Evolutionary conservation across 2,888 invertebrate genomes (phyloP).

Genomic region (Phaonia tiefii): DNA sequence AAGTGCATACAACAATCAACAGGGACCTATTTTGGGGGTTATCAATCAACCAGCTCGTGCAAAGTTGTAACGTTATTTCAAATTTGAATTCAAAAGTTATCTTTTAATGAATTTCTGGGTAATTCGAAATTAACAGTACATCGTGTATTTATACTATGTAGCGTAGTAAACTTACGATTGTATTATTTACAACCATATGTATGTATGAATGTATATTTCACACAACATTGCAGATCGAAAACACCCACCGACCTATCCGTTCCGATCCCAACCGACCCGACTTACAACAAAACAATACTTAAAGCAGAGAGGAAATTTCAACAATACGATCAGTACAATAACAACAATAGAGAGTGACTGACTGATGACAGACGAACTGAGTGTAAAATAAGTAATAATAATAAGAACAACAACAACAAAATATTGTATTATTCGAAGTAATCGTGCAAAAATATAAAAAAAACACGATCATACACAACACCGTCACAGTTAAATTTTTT

Average conservation of each 20-base stretch:
- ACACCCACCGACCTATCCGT: not conserved
- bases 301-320: conserved; percentile 51
- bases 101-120: no score
- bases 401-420: not conserved
- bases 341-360: conserved; percentile 37
- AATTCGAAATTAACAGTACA: no score
- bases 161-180: no score
- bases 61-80: no score
- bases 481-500: conserved; percentile 1
- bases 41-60: no score
- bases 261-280: not conserved
- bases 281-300: conserved; percentile 28
- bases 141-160: no score
- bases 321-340: conserved; percentile 50
- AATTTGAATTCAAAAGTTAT: no score
- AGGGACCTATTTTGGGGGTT: no score
- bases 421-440: conserved; percentile 36
- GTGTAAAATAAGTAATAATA: conserved; percentile 40
- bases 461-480: conserved; percentile 37
- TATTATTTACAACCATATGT: no score
- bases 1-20: no score
- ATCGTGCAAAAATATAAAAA: conserved; percentile 46
- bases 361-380: not conserved
- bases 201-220: conserved; percentile 1
- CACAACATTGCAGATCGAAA: conserved; percentile 13